Evolutionary conservation across 2,888 invertebrate species (phyloP).

Genomic region (Polyommatus iphigenia): DNA sequence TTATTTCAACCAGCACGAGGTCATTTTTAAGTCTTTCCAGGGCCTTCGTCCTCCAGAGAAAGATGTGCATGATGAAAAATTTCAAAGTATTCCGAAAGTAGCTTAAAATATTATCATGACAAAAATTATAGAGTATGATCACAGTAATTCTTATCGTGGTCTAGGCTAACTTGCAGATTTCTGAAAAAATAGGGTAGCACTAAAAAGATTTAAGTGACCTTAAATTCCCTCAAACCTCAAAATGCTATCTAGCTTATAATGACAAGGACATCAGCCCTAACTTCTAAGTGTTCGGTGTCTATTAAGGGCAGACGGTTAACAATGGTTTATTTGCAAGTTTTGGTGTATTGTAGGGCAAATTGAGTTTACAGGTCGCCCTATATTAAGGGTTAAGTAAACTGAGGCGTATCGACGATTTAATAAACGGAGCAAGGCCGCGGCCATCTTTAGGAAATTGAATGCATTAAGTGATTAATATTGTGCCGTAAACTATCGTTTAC

Average conservation of each 20-base stretch:
- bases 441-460: conserved; percentile 37
- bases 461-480: conserved; percentile 15
- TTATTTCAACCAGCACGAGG: background rate
- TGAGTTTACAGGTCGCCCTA: conserved; percentile 71
- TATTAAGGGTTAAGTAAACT: conserved; percentile 67
- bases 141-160: background rate
- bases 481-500: background rate
- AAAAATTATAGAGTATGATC: background rate
- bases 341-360: conserved; percentile 32
- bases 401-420: conserved; percentile 69
- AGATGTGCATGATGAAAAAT: background rate
- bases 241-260: background rate
- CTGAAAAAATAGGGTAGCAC: background rate
- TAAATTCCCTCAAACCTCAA: background rate
- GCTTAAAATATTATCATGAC: background rate
- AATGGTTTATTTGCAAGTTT: conserved; percentile 1
- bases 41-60: background rate
- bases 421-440: conserved; percentile 72
- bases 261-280: background rate
- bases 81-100: no score
- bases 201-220: background rate
- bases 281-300: background rate
- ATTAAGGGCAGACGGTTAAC: background rate
- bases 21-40: background rate
- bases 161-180: background rate